Percentiles rank a stretch among this genome's conserved stretches.
Conservation (phyloP, 2,797 vertebrate species). For the Brotula barbata region DNA sequence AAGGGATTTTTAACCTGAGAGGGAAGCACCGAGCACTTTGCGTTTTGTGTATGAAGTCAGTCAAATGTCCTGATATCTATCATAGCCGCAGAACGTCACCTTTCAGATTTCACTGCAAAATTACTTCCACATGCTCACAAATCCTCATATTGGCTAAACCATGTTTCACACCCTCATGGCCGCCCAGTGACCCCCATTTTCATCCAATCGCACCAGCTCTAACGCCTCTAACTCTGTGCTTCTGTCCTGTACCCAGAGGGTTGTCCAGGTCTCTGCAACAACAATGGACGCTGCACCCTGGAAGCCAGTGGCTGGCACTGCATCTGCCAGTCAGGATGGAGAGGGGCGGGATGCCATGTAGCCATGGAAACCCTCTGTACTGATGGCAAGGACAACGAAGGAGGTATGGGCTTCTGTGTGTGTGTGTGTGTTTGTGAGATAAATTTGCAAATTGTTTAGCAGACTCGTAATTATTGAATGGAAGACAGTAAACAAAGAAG, state of each 20-base stretch:
- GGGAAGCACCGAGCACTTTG: conserved; percentile 13
- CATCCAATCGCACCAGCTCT: conserved; percentile 7
- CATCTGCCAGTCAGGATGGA: conserved; percentile 96
- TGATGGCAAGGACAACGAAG: conserved; percentile 98
- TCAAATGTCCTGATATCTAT: background rate
- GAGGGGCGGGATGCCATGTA: conserved; percentile 94
- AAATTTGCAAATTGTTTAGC: conserved; percentile 15
- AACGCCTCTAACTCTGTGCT: conserved; percentile 32
- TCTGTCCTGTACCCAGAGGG: conserved; percentile 82
- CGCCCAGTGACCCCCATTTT: conserved; percentile 6
- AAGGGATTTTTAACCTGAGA: conserved; percentile 29
- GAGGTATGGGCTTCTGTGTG: conserved; percentile 78
- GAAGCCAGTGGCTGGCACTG: conserved; percentile 98
- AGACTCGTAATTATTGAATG: conserved; percentile 6
- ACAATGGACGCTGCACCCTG: conserved; percentile 95
- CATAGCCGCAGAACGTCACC: background rate
- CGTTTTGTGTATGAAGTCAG: conserved; percentile 13
- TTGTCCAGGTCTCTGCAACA: conserved; percentile 97
- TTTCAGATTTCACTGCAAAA: conserved; percentile 47
- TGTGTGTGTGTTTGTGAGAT: conserved; percentile 17
- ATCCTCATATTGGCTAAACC: conserved; percentile 47
- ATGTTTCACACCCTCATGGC: conserved; percentile 15
- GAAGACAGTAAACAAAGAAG: background rate
- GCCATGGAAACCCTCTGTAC: conserved; percentile 98
- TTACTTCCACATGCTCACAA: conserved; percentile 36